These are phyloP conservation scores for Pimephales promelas DNA, from an alignment of 2,113 vertebrate species.

Conservation along the genomic window DNA sequence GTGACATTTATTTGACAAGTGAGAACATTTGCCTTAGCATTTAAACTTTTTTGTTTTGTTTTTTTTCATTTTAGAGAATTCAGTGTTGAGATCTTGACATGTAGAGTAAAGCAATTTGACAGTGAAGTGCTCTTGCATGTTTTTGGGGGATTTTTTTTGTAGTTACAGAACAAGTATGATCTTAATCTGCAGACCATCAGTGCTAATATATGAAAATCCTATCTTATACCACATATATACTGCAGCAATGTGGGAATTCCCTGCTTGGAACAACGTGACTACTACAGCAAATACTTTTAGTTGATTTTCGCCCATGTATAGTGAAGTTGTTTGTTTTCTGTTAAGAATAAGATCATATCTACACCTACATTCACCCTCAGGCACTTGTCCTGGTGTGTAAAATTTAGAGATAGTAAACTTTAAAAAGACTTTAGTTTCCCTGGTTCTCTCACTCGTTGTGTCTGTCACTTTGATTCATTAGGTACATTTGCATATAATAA, in stretches of 20 bases:
- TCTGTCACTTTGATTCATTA: background rate
- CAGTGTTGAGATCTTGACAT: background rate
- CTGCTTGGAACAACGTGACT: background rate
- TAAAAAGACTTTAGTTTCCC: background rate
- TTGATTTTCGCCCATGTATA: background rate
- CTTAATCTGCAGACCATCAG: background rate
- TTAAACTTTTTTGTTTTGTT: background rate
- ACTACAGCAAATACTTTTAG: background rate
- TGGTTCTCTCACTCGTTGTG: background rate
- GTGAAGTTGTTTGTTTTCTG: background rate
- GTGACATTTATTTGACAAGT: conserved; percentile 10
- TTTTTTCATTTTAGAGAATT: background rate
- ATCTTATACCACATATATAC: background rate
- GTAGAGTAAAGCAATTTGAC: background rate
- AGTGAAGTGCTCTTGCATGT: background rate
- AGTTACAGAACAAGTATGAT: background rate
- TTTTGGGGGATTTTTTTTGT: background rate
- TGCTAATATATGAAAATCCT: background rate
- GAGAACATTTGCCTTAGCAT: background rate
- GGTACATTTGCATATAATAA: conserved; percentile 10
- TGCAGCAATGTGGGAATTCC: background rate
- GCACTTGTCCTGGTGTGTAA: background rate
- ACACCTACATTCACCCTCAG: background rate
- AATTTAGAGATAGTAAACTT: background rate
- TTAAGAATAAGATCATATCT: background rate